phyloP scores from a whole-genome alignment of 2,113 vertebrate genomes.

The Tupaia tana region DNA sequence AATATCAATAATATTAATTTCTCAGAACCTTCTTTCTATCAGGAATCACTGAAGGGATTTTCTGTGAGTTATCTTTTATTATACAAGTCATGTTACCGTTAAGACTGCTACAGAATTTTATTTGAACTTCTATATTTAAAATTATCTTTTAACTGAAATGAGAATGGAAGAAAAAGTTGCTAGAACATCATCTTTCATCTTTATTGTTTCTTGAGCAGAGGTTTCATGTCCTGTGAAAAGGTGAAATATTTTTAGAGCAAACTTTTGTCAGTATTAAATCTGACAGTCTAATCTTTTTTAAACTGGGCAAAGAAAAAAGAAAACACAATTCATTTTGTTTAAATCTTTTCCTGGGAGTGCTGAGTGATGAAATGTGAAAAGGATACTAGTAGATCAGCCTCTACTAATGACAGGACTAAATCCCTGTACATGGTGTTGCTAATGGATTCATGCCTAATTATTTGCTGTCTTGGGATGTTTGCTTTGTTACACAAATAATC shows the following conservation, averaged over 20 bases:
- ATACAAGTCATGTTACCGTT: not conserved
- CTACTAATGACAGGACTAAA: not conserved
- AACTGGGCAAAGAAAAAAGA: not conserved
- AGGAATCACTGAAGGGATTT: conserved; percentile 15
- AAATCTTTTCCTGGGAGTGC: not conserved
- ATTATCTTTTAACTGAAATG: conserved; percentile 30
- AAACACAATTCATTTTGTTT: not conserved
- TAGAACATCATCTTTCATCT: conserved; percentile 5
- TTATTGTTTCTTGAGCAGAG: not conserved
- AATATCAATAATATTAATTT: not conserved
- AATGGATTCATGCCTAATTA: not conserved
- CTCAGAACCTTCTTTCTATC: not conserved
- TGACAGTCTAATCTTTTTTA: conserved; percentile 4
- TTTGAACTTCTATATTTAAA: conserved; percentile 31
- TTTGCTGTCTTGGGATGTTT: not conserved
- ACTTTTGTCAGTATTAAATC: conserved; percentile 6
- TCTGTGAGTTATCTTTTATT: not conserved
- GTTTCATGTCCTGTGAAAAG: conserved; percentile 17
- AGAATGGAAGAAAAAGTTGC: conserved; percentile 17
- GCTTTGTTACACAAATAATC: not conserved
- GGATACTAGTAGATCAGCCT: not conserved
- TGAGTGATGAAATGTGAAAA: not conserved
- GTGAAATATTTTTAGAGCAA: not conserved
- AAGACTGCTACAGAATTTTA: not conserved
- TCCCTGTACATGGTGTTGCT: not conserved